Base-by-base conservation (phyloP, 1,140 invertebrate genomes). In the Pseudomyrmex flavicornis region DNA sequence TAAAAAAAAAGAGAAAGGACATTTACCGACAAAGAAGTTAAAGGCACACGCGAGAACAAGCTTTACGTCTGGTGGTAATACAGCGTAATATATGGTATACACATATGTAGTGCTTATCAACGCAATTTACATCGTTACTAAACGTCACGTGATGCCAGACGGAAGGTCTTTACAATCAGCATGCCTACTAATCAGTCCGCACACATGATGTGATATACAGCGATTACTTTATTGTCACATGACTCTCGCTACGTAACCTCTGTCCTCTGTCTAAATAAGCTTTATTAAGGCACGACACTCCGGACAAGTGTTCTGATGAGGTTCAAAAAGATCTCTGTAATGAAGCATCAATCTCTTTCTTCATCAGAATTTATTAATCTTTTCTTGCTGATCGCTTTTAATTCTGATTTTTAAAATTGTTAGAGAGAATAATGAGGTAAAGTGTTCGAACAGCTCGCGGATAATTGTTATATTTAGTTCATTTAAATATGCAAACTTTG, bases 111-210 rank as follows among this genome's bases (percentile, higher is more conserved):
- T 50, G 69, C 66, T 80, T 80, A 80, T 80, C 66, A 50, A 61
- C 56, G 44, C 76, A 80, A 80, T 80, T 80, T 72, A 80, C 15
- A 70, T 54, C 5, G 65, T 15, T n/a, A 22, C 20, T 79, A 79
- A 79, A 59, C 15, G 44, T 69, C 52, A 79, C n/a, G 52, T 70
- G 65, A 69, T 1, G 54, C 50, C 15, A 12, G 44, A 59, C 44
- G 54, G 54, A 59, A 80, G 66, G 22, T 59, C 66, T 80, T 80
- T 80, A 80, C 69, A 66, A 80, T 44, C 20, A 35, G 15, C 15
- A 50, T 35, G 46, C 56, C 54, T n/a, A 80, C 54, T 72, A 44
- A 70, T 80, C 76, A 72, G n/a, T 80, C 44, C 8, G 50, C 22
- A 68, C 22, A n/a, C 66, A 59, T 46, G 15, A 10, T 50, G 10